Percentiles rank a stretch among this genome's conserved stretches.
Evolutionary conservation across 2,113 vertebrate genomes (phyloP).

Genomic region (Mellivora capensis): DNA sequence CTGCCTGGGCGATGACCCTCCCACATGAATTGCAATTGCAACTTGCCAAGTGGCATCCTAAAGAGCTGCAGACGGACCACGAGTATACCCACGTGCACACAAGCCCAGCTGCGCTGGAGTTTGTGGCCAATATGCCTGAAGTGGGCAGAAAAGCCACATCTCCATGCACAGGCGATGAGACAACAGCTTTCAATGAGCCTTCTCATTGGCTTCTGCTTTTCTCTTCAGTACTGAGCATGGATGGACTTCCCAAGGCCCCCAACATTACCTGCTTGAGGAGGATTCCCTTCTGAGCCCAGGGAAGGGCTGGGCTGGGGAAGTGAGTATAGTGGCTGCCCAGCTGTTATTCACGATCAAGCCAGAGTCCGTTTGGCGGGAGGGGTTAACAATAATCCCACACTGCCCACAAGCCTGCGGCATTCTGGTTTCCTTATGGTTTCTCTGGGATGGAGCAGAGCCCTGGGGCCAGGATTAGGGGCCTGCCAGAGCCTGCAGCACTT

Average conservation of each 20-base stretch:
- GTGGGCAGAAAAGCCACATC: neutral
- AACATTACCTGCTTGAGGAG: neutral
- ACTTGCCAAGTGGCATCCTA: neutral
- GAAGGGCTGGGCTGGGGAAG: neutral
- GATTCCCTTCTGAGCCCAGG: neutral
- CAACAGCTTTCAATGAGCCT: neutral
- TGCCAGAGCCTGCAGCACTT: neutral
- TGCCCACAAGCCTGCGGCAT: slow-evolving; percentile 10
- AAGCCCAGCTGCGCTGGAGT: neutral
- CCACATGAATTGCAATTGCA: too few species aligned
- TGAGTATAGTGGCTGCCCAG: neutral
- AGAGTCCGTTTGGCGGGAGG: neutral
- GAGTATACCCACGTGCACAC: neutral
- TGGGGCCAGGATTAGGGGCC: slow-evolving; percentile 54
- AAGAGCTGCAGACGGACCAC: neutral
- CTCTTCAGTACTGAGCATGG: neutral
- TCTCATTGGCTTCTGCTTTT: neutral
- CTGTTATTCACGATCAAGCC: neutral
- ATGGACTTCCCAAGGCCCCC: neutral
- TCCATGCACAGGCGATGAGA: neutral
- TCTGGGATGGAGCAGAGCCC: slow-evolving; percentile 60
- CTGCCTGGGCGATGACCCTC: neutral
- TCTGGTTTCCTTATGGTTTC: slow-evolving; percentile 41
- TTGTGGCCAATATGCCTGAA: neutral
- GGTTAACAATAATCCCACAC: slow-evolving; percentile 50